Evolutionary conservation across 2,113 vertebrate species (phyloP), one percentile per base, ranked within the genome.

Genomic region (Neogobius melanostomus): DNA sequence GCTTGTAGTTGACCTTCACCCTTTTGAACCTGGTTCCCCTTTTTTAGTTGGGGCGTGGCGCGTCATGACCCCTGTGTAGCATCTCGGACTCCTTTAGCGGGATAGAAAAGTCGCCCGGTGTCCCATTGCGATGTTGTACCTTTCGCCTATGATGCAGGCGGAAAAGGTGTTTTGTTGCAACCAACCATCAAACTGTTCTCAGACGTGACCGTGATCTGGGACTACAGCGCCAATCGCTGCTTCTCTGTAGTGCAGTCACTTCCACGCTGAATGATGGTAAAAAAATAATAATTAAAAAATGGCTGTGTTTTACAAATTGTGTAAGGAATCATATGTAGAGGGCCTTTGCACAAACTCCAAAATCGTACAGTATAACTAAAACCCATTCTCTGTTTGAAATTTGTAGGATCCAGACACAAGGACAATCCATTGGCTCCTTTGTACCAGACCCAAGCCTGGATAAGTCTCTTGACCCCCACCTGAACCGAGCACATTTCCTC

Each of bases 181-280:
- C 84, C 89, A 79, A 90, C 86, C 86, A 89, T 90, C 90, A 91
- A 88, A 89, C 78, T 54, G 48, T 64, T 80, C 79, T 76, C 90
- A 90, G 84, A 85, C 88, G 89, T 78, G 75, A 83, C 71, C 72
- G 51, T 78, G 72, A 82, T 74, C 81, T 64, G 53, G 75, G 71
- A 84, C 71, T 61, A 64, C 61, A 66, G 80, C 66, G 72, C 28
- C 46, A 36, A 44, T 42, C 57, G 44, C 42, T 5, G 7, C 11
- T 45, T 61, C 14, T 7, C 59, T 44, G 36, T 12, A n/a, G 12
- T 44, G 12, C 36, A 44, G 12, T 44, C n/a, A 61, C 59, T n/a
- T 61, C 42, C 36, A 6, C n/a, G 8, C 44, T n/a, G 42, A 6
- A 44, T 61, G 12, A 15, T 16, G 28, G 76, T 28, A 14, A 62